Evolutionary conservation across 2,888 invertebrate genomes (phyloP).

Genomic region (Marasmarcha lunaedactyla): DNA sequence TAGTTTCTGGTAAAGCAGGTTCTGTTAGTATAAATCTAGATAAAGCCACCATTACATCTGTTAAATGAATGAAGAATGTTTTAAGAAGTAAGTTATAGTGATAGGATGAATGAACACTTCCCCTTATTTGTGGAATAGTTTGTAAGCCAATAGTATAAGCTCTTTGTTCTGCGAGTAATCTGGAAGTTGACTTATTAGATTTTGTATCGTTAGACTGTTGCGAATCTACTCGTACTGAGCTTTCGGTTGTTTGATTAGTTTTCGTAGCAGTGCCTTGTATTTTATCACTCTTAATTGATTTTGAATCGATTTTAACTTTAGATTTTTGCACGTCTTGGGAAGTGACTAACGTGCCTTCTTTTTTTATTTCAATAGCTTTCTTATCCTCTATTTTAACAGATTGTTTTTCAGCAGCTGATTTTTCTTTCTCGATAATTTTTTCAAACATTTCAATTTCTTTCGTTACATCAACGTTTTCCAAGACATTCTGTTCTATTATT

Average conservation of each 20-base stretch:
- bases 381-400: no score
- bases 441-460: conserved; percentile 21
- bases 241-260: conserved; percentile 1
- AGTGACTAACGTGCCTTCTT: no score
- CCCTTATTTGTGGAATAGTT: conserved; percentile 48
- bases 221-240: background rate
- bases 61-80: conserved; percentile 56
- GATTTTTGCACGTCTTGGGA: background rate
- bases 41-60: conserved; percentile 58
- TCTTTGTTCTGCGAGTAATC: conserved; percentile 31
- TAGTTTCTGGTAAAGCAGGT: conserved; percentile 22
- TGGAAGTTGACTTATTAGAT: conserved; percentile 17
- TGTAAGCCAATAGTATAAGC: conserved; percentile 42
- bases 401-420: background rate
- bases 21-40: conserved; percentile 44
- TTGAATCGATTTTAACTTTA: background rate
- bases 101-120: conserved; percentile 33
- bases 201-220: background rate
- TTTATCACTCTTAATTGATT: background rate
- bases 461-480: conserved; percentile 15
- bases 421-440: conserved; percentile 9
- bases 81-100: conserved; percentile 45
- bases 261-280: background rate
- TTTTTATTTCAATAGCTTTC: no score
- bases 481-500: conserved; percentile 9